Evolutionary conservation across 1,140 invertebrate genomes (phyloP), one percentile per base, ranked within the genome.

Genomic region (Danaus melanippus): DNA sequence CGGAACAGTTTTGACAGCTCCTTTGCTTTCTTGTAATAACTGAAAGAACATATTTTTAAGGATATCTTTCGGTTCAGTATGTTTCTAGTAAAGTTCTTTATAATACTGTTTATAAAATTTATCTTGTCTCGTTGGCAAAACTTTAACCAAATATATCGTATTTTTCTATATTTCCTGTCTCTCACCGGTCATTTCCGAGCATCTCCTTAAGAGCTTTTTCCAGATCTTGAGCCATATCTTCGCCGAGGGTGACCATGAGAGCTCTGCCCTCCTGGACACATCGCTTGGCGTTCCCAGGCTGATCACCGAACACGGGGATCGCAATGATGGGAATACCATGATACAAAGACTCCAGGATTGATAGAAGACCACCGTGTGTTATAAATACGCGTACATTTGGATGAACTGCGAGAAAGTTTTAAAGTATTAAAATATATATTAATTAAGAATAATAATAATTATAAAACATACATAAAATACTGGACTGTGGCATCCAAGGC

Each of bases 401-500:
- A 46, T 73, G 73, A 0, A 65, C 73, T 76, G 64, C 1, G 17
- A 21, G 17, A 5, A 21, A 21, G 17, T 21, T 21, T 21, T 5
- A 21, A 21, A 21, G 17, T 21, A 21, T 21, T 21, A 46, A 39
- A 53, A 10, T 42, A 42, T 12, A 5, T 21, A 21, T 21, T 21
- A 21, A 21, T 21, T 5, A 21, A 21, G 17, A 21, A 21, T 21
- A 21, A 21, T 21, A 21, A 21, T 21, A 21, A 21, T 21, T 21
- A 2, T 44, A 42, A 21, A 32, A 11, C 51, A 61, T 44, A 81
- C 76, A 89, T 49, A 92, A 61, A 61, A 92, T 76, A 65, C 91
- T 90, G 15, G 86, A 84, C 58, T 93, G 91, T 0, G 91, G 91
- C n/a, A 91, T 67, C 91, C 92, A 92, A 15, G 88, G 84, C 12